These are phyloP conservation scores for Noturus placidus DNA, from an alignment of 2,113 vertebrate species.

Conservation along the genomic window DNA sequence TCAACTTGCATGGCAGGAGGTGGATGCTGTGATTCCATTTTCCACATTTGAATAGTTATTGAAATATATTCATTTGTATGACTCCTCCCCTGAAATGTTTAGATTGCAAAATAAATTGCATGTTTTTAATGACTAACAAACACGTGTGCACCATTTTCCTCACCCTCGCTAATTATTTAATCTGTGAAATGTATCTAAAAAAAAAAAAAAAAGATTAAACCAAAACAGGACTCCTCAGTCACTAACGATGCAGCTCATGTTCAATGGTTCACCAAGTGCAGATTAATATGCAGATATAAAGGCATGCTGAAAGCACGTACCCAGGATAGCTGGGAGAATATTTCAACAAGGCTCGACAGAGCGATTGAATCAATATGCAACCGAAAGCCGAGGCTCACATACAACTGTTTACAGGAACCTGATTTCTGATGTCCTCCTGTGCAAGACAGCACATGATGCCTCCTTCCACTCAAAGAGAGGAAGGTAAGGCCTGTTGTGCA, in stretches of 20 bases:
- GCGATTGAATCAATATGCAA: constrained; percentile 23
- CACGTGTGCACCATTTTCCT: constrained; percentile 28
- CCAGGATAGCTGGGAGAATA: constrained; percentile 32
- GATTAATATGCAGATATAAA: constrained; percentile 33
- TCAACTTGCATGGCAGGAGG: constrained; percentile 20
- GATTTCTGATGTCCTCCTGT: constrained; percentile 16
- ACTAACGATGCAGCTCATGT: constrained; percentile 29
- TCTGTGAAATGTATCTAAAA: constrained; percentile 38
- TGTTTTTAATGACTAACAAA: constrained; percentile 36
- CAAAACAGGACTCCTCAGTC: constrained; percentile 18
- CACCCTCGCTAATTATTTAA: constrained; percentile 30
- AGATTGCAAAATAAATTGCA: constrained; percentile 8
- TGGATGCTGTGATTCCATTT: constrained; percentile 12
- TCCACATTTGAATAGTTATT: constrained; percentile 41
- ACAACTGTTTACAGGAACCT: not conserved
- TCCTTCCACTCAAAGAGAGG: constrained; percentile 13
- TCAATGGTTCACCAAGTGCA: not conserved
- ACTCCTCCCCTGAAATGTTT: constrained; percentile 33
- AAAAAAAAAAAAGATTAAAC: constrained; percentile 10
- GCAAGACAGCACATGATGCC: constrained; percentile 17
- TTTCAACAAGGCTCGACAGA: constrained; percentile 30
- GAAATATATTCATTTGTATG: constrained; percentile 17
- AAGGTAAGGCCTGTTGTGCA: not conserved
- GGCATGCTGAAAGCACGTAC: constrained; percentile 25
- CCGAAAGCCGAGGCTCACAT: constrained; percentile 16